phyloP scores from a whole-genome alignment of 2,113 vertebrate species.

The Mesocricetus auratus region DNA sequence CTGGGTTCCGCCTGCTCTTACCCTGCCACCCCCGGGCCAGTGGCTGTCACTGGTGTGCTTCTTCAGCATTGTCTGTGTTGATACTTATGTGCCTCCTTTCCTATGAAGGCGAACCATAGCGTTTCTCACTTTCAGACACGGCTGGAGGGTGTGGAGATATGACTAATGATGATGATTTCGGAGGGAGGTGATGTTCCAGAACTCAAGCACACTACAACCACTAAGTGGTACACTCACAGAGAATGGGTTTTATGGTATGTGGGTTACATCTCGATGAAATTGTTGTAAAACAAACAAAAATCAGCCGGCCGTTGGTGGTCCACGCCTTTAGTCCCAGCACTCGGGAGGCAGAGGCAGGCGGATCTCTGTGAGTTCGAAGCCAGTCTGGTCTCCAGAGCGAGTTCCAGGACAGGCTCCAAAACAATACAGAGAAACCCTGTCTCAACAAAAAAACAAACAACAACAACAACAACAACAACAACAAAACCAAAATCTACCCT shows the following conservation, averaged over 20 bases:
- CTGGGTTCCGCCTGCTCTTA: background rate
- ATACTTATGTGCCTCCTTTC: background rate
- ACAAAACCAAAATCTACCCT: no score
- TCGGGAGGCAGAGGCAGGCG: no score
- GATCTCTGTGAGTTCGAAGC: no score
- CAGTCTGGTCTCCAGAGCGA: no score
- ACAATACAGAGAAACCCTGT: no score
- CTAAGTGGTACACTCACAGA: background rate
- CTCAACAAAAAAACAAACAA: no score
- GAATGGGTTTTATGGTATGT: background rate
- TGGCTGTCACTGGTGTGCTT: background rate
- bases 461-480: no score
- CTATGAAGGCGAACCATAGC: background rate
- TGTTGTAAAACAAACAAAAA: conserved; percentile 1
- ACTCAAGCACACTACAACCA: background rate
- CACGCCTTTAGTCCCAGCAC: no score
- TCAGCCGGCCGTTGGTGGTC: no score
- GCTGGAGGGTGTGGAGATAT: background rate
- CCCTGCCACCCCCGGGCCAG: background rate
- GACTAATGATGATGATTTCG: background rate
- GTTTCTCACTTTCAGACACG: background rate
- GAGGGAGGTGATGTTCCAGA: background rate
- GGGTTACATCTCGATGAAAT: background rate
- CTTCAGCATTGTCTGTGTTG: background rate
- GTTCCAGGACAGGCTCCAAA: no score